These are phyloP conservation scores for Sebastes aleutianus DNA, from an alignment of 2,797 vertebrate genomes.

Conservation along the genomic window DNA sequence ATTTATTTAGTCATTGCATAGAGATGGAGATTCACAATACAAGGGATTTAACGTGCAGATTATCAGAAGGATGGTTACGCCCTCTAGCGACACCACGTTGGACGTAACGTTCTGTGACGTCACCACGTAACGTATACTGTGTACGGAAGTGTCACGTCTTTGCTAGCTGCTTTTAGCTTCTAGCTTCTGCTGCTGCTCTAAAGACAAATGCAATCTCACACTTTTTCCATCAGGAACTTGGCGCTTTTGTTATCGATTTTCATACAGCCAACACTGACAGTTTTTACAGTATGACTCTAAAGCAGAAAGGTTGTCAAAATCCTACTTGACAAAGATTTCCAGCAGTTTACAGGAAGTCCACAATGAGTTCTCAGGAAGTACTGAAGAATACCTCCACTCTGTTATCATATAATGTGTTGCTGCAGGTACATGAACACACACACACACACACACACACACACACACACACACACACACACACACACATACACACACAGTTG, in stretches of 20 bases:
- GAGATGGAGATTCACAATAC: neutral
- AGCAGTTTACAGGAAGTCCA: neutral
- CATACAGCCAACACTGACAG: fast-evolving
- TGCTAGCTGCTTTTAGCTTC: neutral
- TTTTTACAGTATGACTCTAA: neutral
- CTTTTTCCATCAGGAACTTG: fast-evolving
- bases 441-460: too few relatives aligned
- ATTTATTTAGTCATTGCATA: neutral
- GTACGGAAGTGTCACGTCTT: constrained; percentile 67
- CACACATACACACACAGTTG: too few relatives aligned
- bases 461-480: too few relatives aligned
- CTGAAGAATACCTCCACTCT: constrained; percentile 72
- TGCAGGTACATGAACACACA: constrained; percentile 68
- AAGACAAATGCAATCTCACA: neutral
- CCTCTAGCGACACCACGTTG: constrained; percentile 25
- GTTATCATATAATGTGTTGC: constrained; percentile 77
- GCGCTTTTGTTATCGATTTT: fast-evolving
- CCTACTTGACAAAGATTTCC: neutral
- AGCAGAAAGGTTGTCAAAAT: neutral
- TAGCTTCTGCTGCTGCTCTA: neutral
- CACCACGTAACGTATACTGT: constrained; percentile 56
- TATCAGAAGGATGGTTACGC: constrained; percentile 4
- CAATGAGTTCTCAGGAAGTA: constrained; percentile 76
- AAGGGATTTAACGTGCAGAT: neutral
- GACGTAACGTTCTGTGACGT: constrained; percentile 15